Evolutionary conservation across 2,797 vertebrate genomes (phyloP), one percentile per base, ranked within the genome.

Genomic region (Hydrolagus colliei): DNA sequence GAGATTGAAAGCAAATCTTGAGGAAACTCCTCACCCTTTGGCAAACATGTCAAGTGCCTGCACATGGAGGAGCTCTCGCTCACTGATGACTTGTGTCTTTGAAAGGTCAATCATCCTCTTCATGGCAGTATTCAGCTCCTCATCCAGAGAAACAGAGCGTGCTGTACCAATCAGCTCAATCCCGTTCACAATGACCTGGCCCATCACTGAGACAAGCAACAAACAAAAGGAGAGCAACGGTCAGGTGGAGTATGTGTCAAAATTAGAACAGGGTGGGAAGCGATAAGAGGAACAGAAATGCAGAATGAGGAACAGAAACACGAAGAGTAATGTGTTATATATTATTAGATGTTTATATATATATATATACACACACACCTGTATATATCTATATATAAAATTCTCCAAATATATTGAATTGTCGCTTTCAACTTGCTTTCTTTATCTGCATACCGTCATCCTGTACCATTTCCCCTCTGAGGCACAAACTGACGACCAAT

Each of bases 1-100:
- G 0, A 35, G 9, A 68, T n/a, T 10, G 63, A 63, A 80, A 61
- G 32, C 32, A 61, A 65, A 35, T 27, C 14, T 86, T 52, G n/a
- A 68, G 5, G 2, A 63, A 79, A 41, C 14, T 67, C n/a, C 35
- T 94, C 90, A 99, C 98, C 97, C 98, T 2, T 79, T 92, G 68
- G 97, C 95, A 89, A 97, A 96, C 71, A 91, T 87, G 85, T 97
- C 94, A 86, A 98, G 18, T 0, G 97, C 97, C 20, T 90, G 89
- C 52, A 96, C 96, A 0, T 99, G 98, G 18, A 95, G 92, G 89
- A 52, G 94, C 90, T 99, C 98, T 87, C 98, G 88, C 73, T 90
- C 89, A 0, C 95, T 94, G 89, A 99, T 90, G 0, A 92, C 89
- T 90, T 97, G 96, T 20, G 89, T 87, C 78, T 89, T 86, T 52